phyloP scores from a whole-genome alignment of 2,797 vertebrate genomes.

The Geotrypetes seraphini region DNA sequence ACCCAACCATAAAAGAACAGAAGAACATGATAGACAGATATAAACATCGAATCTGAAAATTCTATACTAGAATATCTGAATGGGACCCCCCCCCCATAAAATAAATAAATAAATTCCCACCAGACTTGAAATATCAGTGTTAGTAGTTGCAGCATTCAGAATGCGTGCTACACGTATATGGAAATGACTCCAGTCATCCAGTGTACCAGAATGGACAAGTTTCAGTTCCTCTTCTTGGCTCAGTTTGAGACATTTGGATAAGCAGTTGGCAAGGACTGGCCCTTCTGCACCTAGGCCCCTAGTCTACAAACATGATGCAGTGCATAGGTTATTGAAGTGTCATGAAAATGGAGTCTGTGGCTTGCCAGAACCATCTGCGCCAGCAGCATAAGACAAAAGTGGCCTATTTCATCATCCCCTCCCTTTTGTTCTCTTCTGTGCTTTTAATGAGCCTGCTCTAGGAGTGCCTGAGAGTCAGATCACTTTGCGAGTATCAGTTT shows the following conservation, averaged over 20 bases:
- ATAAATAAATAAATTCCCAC: conserved; percentile 14
- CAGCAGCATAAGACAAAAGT: conserved; percentile 37
- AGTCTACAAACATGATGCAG: conserved; percentile 23
- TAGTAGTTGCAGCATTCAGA: conserved; percentile 11
- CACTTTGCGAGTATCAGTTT: conserved; percentile 7
- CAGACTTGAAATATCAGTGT: conserved; percentile 20
- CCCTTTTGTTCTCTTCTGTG: conserved; percentile 31
- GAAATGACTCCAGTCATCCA: conserved; percentile 8
- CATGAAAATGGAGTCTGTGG: conserved; percentile 20
- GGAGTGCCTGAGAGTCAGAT: conserved; percentile 15
- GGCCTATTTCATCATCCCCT: conserved; percentile 27
- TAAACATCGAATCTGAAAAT: conserved; percentile 13
- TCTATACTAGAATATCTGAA: conserved; percentile 8
- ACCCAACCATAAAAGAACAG: conserved; percentile 7
- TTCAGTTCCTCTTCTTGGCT: conserved; percentile 10
- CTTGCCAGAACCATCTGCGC: conserved; percentile 39
- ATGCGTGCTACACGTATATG: conserved; percentile 1
- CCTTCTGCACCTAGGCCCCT: conserved; percentile 9
- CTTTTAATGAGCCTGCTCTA: conserved; percentile 3
- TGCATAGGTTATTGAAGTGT: conserved; percentile 34
- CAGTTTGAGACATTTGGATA: conserved; percentile 14
- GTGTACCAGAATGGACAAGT: conserved; percentile 9
- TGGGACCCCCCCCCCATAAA: conserved; percentile 23
- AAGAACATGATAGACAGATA: conserved; percentile 2
- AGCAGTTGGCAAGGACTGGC: conserved; percentile 20